phyloP scores from a whole-genome alignment of 2,888 invertebrate species.

The Chymomyza caudatula region DNA sequence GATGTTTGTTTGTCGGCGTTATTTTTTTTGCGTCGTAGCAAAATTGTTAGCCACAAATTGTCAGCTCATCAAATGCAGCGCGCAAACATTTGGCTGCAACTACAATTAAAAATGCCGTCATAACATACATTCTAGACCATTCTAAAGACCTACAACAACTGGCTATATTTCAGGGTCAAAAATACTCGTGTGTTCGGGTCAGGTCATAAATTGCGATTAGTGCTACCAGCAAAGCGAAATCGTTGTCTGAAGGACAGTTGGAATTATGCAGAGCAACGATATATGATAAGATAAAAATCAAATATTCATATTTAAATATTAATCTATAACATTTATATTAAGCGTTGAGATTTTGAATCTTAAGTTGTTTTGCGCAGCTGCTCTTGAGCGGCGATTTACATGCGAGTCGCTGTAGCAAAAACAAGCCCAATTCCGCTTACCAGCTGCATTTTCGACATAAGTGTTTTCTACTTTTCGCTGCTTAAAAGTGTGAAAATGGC shows the following conservation, averaged over 20 bases:
- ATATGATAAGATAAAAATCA: not conserved
- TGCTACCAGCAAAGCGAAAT: constrained; percentile 15
- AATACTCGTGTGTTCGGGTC: not conserved
- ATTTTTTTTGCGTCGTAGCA: constrained; percentile 49
- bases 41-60: constrained; percentile 33
- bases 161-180: not conserved
- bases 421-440: not conserved
- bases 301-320: constrained; percentile 2
- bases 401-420: not conserved
- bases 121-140: not conserved
- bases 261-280: constrained; percentile 25
- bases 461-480: too few relatives aligned
- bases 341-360: not conserved
- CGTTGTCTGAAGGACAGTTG: constrained; percentile 36
- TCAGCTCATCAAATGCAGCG: constrained; percentile 35
- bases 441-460: too few relatives aligned
- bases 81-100: constrained; percentile 57
- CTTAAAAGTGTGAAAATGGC: too few relatives aligned
- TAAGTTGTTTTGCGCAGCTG: too few relatives aligned
- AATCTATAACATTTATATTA: not conserved
- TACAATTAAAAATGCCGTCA: constrained; percentile 28
- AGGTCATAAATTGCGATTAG: not conserved
- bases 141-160: not conserved
- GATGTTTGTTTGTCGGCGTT: constrained; percentile 43
- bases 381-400: constrained; percentile 29